These are phyloP conservation scores for Andrena trimmerana DNA, from an alignment of 2,888 invertebrate genomes.

Conservation along the genomic window DNA sequence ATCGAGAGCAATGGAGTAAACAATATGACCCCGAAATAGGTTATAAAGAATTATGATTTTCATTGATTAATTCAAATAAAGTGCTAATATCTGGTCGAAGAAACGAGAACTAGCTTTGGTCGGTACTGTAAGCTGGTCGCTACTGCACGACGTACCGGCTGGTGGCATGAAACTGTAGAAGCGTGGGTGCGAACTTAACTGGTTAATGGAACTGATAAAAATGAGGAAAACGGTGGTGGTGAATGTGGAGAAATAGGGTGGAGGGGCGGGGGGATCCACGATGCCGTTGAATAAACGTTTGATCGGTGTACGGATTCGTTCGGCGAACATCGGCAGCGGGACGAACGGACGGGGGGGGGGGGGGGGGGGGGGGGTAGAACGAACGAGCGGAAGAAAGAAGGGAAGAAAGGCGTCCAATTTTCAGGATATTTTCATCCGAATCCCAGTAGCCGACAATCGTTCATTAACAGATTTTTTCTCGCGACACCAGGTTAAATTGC, in stretches of 20 bases:
- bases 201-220: background rate
- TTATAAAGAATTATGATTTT: too few relatives aligned
- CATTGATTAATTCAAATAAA: too few relatives aligned
- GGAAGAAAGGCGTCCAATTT: constrained; percentile 76
- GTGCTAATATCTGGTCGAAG: too few relatives aligned
- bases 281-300: constrained; percentile 51
- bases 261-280: background rate
- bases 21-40: too few relatives aligned
- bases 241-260: background rate
- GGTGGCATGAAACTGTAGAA: background rate
- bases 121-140: too few relatives aligned
- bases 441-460: constrained; percentile 81
- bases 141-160: background rate
- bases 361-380: background rate
- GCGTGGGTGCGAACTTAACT: background rate
- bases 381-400: constrained; percentile 45
- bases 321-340: background rate
- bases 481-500: constrained; percentile 77
- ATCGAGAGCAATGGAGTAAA: too few relatives aligned
- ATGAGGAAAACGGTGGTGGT: too few relatives aligned
- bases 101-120: too few relatives aligned
- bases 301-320: constrained; percentile 46
- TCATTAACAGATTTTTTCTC: constrained; percentile 84
- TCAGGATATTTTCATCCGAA: constrained; percentile 78
- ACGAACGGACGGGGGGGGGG: background rate